These are phyloP conservation scores for Arge pagana DNA, from an alignment of 2,888 invertebrate species.

Conservation along the genomic window DNA sequence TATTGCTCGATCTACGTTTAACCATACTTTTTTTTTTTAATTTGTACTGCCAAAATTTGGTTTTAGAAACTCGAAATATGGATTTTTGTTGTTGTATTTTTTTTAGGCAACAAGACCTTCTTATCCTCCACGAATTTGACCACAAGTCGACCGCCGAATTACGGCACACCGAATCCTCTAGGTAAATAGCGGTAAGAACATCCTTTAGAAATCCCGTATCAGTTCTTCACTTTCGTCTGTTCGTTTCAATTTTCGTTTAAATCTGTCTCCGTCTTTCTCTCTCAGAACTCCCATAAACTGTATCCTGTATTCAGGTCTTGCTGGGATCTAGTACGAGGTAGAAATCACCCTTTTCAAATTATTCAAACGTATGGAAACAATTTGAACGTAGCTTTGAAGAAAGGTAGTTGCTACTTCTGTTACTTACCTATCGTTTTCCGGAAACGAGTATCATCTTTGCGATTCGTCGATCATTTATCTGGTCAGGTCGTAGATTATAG, in stretches of 20 bases:
- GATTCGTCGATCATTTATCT: too few species aligned
- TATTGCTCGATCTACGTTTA: too few species aligned
- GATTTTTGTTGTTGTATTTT: background rate
- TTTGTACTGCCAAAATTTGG: background rate
- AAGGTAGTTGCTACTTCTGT: too few species aligned
- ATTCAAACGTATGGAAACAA: too few species aligned
- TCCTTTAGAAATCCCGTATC: constrained; percentile 24
- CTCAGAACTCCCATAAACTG: constrained; percentile 30
- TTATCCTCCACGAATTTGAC: constrained; percentile 47
- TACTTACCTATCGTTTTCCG: too few species aligned
- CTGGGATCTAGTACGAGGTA: constrained; percentile 54
- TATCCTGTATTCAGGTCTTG: constrained; percentile 51
- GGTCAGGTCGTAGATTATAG: too few species aligned
- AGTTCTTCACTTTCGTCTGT: constrained; percentile 28
- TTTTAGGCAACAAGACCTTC: constrained; percentile 49
- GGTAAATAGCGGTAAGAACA: constrained; percentile 43
- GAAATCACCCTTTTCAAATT: too few species aligned
- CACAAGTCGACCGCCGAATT: constrained; percentile 44
- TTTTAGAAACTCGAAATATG: background rate
- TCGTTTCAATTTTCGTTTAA: constrained; percentile 27
- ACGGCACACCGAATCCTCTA: constrained; percentile 51
- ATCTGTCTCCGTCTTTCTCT: constrained; percentile 30
- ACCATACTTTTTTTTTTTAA: background rate
- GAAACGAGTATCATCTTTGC: too few species aligned
- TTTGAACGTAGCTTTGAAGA: too few species aligned